Conservation (phyloP, 2,113 vertebrate species). For the Lepisosteus osseus region DNA sequence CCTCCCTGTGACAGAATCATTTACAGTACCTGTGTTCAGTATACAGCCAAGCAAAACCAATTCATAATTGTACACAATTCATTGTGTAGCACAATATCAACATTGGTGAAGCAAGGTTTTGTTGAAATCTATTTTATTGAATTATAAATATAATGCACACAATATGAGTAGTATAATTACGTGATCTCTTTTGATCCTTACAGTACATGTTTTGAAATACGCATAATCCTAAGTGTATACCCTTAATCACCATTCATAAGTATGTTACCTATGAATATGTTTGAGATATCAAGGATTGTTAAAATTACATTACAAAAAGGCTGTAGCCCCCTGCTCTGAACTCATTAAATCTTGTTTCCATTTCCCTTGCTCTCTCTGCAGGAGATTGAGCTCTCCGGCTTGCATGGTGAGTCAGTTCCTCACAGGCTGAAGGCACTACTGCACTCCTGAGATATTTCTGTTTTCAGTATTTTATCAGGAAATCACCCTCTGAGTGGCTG, state of each 20-base stretch:
- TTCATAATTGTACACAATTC: too few relatives aligned
- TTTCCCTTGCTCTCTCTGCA: neutral
- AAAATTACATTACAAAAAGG: slow-evolving; percentile 1
- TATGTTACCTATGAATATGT: neutral
- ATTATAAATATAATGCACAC: too few relatives aligned
- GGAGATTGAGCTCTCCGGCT: neutral
- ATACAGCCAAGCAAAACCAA: too few relatives aligned
- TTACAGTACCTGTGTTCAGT: too few relatives aligned
- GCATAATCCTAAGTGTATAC: neutral
- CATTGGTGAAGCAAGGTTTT: too few relatives aligned
- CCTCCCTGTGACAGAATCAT: too few relatives aligned
- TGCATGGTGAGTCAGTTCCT: neutral
- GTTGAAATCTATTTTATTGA: too few relatives aligned
- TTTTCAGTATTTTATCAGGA: slow-evolving; percentile 1
- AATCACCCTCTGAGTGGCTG: neutral
- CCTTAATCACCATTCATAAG: neutral
- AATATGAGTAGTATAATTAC: too few relatives aligned
- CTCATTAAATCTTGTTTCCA: neutral
- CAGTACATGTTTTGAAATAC: neutral
- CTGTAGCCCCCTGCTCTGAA: neutral
- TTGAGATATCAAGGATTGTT: neutral
- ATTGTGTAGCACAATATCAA: too few relatives aligned
- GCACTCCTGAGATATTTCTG: neutral
- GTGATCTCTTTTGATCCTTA: neutral
- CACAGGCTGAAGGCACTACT: neutral